Evolutionary conservation across 2,113 vertebrate genomes (phyloP), one percentile per base, ranked within the genome.

Genomic region (Hippopotamus amphibius): DNA sequence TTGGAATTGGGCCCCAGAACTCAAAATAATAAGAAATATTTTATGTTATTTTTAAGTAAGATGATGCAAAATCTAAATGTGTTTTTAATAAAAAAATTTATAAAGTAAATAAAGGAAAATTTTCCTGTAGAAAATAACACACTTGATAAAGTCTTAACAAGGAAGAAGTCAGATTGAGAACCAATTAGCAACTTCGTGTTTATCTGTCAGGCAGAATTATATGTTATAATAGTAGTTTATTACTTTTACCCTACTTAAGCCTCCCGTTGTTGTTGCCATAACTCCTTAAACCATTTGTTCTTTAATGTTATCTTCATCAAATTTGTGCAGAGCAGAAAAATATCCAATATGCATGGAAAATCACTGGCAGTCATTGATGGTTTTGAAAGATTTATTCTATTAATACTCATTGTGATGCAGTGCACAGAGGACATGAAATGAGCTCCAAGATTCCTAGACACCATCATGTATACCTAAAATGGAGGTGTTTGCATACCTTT

Each of bases 231-330:
- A 72, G 61, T 80, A 81, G 30, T 50, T 68, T 22, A 80, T n/a
- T 12, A 2, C 61, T 0, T n/a, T 94, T 91, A 30, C 24, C 7
- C 7, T 95, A n/a, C 1, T 12, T 5, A 71, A 69, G 2, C 48
- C 41, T 97, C 28, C 46, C 43, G 84, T 4, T 77, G 15, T 77
- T 93, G 2, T 68, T 97, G 11, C 4, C 37, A 86, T 96, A 92
- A 94, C 57, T 96, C 63, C 43, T 94, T 77, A 95, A 96, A 66
- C 55, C 30, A 57, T 43, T 95, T 95, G 28, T 81, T 33, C 6
- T 87, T 95, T 0, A 16, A 55, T 17, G 0, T 74, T 93, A 97
- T 13, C 4, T 82, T 57, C 5, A 95, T 97, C 7, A 90, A 0
- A 1, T 95, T 69, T 84, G 41, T 59, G 76, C 0, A 16, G 0